Evolutionary conservation across 1,140 invertebrate species (phyloP).

Genomic region (Hylyphantes graminicola): DNA sequence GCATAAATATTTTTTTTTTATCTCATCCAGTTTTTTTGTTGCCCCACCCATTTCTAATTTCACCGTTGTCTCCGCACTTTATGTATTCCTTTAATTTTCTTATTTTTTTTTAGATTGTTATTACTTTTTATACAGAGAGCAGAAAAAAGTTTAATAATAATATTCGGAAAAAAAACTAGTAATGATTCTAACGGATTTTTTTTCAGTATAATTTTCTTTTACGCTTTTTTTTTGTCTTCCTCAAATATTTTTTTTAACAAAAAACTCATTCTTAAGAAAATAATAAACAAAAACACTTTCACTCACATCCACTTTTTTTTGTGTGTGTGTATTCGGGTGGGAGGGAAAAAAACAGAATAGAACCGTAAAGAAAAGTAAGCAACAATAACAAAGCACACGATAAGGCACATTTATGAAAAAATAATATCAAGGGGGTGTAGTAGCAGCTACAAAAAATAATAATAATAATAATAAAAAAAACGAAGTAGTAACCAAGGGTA

Average conservation of each 20-base stretch:
- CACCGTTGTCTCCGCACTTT: constrained; percentile 59
- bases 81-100: constrained; percentile 61
- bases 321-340: neutral
- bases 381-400: constrained; percentile 59
- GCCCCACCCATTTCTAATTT: constrained; percentile 51
- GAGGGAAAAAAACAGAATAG: neutral
- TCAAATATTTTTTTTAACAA: constrained; percentile 22
- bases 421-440: constrained; percentile 54
- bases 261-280: neutral
- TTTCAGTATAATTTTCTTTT: neutral
- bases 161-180: constrained; percentile 32
- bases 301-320: constrained; percentile 37
- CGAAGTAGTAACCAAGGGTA: neutral
- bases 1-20: neutral
- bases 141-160: constrained; percentile 4
- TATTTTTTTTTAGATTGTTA: constrained; percentile 31
- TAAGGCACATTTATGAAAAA: constrained; percentile 61
- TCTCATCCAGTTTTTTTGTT: constrained; percentile 15
- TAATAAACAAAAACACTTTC: constrained; percentile 27
- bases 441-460: constrained; percentile 19
- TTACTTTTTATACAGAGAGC: constrained; percentile 2
- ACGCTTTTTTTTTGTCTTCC: neutral
- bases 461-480: too few relatives aligned
- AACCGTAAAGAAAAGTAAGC: constrained; percentile 47
- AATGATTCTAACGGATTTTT: constrained; percentile 46